Percentiles rank a stretch among this genome's conserved stretches.
phyloP scores from a whole-genome alignment of 2,113 vertebrate genomes.

The Noturus placidus region DNA sequence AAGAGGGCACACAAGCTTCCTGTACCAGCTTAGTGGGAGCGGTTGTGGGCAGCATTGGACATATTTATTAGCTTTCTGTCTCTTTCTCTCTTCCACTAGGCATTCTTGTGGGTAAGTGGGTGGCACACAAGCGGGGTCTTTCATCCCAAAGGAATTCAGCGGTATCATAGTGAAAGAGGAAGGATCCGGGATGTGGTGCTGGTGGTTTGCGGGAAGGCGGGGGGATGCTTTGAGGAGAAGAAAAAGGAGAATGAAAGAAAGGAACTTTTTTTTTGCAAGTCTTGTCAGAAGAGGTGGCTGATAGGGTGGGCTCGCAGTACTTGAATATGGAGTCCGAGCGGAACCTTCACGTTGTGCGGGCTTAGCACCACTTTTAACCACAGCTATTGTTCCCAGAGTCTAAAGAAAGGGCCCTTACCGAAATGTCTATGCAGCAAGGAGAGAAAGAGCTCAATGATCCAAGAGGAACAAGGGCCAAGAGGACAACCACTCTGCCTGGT shows the following conservation, averaged over 20 bases:
- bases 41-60: slow-evolving; percentile 37
- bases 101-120: slow-evolving; percentile 65
- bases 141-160: slow-evolving; percentile 63
- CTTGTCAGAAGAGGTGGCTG: slow-evolving; percentile 35
- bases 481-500: slow-evolving; percentile 62
- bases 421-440: slow-evolving; percentile 46
- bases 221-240: slow-evolving; percentile 30
- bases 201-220: slow-evolving; percentile 31
- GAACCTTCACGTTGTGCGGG: slow-evolving; percentile 54
- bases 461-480: slow-evolving; percentile 60
- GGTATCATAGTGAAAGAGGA: slow-evolving; percentile 48
- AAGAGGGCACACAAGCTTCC: neutral
- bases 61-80: slow-evolving; percentile 58
- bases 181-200: slow-evolving; percentile 48
- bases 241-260: slow-evolving; percentile 43
- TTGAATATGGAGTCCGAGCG: slow-evolving; percentile 41
- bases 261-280: slow-evolving; percentile 36
- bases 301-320: slow-evolving; percentile 30
- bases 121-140: slow-evolving; percentile 56
- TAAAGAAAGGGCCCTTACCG: slow-evolving; percentile 38
- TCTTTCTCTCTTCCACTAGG: slow-evolving; percentile 45
- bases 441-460: slow-evolving; percentile 60
- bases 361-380: slow-evolving; percentile 60
- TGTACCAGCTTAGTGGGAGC: slow-evolving; percentile 42
- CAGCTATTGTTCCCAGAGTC: slow-evolving; percentile 53